Conservation (phyloP, 53 echinoderm and acorn worm species). For the Mesocentrotus franciscanus region DNA sequence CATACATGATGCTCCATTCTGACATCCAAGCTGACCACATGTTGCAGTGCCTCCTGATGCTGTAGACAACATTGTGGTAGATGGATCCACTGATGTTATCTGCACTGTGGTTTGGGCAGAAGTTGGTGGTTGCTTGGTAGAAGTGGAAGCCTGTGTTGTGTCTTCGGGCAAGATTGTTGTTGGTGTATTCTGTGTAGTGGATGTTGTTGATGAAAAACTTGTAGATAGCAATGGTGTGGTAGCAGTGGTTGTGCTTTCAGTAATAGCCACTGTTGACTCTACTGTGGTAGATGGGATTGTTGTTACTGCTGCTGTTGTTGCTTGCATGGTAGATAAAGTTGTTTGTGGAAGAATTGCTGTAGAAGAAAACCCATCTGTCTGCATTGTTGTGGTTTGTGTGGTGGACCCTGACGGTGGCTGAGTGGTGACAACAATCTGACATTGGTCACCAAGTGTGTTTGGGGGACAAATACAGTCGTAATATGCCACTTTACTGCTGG, state of each 20-base stretch:
- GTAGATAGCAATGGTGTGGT: slow-evolving; percentile 35
- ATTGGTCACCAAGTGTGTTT: slow-evolving; percentile 63
- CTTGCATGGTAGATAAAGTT: neutral
- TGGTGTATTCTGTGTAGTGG: slow-evolving; percentile 31
- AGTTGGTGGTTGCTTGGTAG: neutral
- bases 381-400: neutral
- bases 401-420: slow-evolving; percentile 19
- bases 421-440: slow-evolving; percentile 59
- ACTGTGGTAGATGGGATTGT: slow-evolving; percentile 8
- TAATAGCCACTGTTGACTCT: slow-evolving; percentile 19
- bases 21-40: slow-evolving; percentile 62
- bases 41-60: neutral
- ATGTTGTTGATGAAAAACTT: neutral
- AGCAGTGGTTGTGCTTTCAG: slow-evolving; percentile 10
- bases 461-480: slow-evolving; percentile 75
- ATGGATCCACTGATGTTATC: neutral
- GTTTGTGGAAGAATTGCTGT: slow-evolving; percentile 16
- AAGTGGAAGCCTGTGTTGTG: slow-evolving; percentile 11
- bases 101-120: neutral
- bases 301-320: slow-evolving; percentile 17
- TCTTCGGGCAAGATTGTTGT: slow-evolving; percentile 3
- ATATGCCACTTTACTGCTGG: slow-evolving; percentile 66
- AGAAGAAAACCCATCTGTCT: neutral
- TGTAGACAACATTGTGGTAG: neutral
- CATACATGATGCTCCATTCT: slow-evolving; percentile 80